phyloP scores from a whole-genome alignment of 2,113 vertebrate species.

The Campylomormyrus tamandua region DNA sequence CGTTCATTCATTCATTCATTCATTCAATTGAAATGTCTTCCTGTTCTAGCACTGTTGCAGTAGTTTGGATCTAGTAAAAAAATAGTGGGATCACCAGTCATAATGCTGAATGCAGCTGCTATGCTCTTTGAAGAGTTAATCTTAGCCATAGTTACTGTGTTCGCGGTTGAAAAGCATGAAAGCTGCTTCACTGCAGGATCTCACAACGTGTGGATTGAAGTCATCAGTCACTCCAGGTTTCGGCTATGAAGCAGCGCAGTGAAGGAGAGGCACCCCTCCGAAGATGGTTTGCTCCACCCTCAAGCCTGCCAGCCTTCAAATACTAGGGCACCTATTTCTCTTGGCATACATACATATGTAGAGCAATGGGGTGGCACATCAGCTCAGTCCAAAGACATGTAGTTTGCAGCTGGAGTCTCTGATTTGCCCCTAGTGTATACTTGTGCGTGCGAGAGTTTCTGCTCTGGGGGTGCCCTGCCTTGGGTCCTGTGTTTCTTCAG shows the following conservation, averaged over 20 bases:
- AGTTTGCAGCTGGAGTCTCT: neutral
- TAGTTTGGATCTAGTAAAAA: neutral
- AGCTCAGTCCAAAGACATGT: neutral
- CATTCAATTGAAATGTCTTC: neutral
- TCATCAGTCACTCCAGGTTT: conserved; percentile 3
- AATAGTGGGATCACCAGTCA: neutral
- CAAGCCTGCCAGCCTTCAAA: neutral
- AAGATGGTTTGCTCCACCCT: neutral
- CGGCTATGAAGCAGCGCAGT: neutral
- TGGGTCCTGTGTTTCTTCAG: neutral
- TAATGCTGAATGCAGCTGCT: neutral
- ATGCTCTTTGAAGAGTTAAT: neutral
- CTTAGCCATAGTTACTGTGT: neutral
- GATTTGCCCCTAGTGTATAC: neutral
- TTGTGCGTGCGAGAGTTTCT: neutral
- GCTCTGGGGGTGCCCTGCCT: neutral
- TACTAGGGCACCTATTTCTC: conserved; percentile 14
- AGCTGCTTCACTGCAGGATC: neutral
- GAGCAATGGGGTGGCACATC: neutral
- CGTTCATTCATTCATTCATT: neutral
- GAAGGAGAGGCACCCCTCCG: conserved; percentile 2
- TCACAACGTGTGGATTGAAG: neutral
- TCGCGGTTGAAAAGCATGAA: neutral
- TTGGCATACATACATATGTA: neutral
- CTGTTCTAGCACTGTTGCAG: neutral